A percentile compares a stretch with the other conserved stretches of the same genome.
Evolutionary conservation across 2,113 vertebrate species (phyloP).

Genomic region (Struthidea cinerea): DNA sequence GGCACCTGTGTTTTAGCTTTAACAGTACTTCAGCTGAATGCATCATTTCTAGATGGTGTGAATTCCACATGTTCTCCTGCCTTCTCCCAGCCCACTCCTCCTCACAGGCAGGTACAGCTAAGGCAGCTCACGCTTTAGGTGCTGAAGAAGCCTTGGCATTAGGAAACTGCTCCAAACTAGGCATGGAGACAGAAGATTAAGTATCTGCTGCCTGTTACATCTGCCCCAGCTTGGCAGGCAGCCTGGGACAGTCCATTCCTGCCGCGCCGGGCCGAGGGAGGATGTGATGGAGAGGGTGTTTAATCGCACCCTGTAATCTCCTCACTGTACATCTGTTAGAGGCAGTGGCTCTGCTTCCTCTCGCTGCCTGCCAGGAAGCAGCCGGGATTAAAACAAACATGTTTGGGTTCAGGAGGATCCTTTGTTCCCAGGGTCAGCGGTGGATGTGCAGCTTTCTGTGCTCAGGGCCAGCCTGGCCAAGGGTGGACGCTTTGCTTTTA

Average conservation of each 20-base stretch:
- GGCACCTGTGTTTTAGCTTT: background rate
- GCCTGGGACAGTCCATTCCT: conserved; percentile 27
- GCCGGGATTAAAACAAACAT: conserved; percentile 48
- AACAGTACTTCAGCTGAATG: background rate
- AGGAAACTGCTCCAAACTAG: background rate
- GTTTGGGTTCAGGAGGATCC: conserved; percentile 52
- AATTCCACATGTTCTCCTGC: background rate
- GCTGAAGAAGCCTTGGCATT: background rate
- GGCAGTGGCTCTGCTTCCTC: conserved; percentile 39
- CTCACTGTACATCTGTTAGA: conserved; percentile 52
- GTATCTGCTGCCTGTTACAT: conserved; percentile 29
- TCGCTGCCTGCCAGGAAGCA: conserved; percentile 26
- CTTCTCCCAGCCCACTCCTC: background rate
- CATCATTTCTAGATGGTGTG: rapidly evolving
- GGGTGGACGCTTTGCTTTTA: background rate
- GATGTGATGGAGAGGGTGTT: conserved; percentile 62
- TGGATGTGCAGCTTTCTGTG: background rate
- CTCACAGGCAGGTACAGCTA: background rate
- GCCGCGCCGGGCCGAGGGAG: background rate
- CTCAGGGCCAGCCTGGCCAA: conserved; percentile 11
- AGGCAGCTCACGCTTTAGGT: rapidly evolving
- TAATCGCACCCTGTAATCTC: conserved; percentile 38
- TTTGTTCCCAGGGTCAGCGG: conserved; percentile 44
- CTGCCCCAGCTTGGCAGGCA: conserved; percentile 33
- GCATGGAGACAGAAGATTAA: background rate